Base-by-base conservation (phyloP, 2,797 vertebrate species). In the Margarornis squamiger region DNA sequence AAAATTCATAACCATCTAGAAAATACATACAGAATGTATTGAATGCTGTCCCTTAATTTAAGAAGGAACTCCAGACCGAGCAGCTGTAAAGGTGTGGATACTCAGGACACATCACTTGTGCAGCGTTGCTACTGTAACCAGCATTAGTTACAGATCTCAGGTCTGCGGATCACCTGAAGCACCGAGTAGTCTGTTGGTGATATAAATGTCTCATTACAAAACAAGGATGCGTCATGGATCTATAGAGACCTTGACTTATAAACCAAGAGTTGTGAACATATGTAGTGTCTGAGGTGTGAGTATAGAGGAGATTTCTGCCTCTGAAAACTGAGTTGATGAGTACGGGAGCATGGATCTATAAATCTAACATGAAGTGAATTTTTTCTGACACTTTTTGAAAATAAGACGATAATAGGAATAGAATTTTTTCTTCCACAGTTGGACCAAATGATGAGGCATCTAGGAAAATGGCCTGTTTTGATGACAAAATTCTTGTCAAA, bases 101-200 rank as follows among this genome's bases (percentile, higher is more conserved):
- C 51, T 83, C 10, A 2, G 24, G 43, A 29, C 17, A 32, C 4
- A 6, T 45, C 38, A 22, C 27, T 84, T 80, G 70, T n/a, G 36
- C 23, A 18, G 8, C 30, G 38, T 66, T 26, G 49, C 32, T 61
- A 7, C 38, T 45, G 38, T 36, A 72, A 34, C 26, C 38, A 68
- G 17, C 13, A 30, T 32, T 46, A 65, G 9, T 70, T n/a, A 86
- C 51, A 88, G 20, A 29, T 62, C 30, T 73, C n/a, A 22, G 63
- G 54, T 54, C 24, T 59, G 45, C 34, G 36, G 29, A 43, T 85
- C 36, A 48, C 38, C 58, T 22, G 41, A 36, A 74, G 61, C 30
- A 43, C 27, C 0, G 0, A 38, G 22, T 7, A 54, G 34, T 49
- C 48, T 48, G 7, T 8, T 67, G 8, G 20, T 43, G 10, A n/a